Percentiles rank a stretch among this genome's conserved stretches.
phyloP scores from a whole-genome alignment of 2,888 invertebrate genomes.

The Syritta pipiens region DNA sequence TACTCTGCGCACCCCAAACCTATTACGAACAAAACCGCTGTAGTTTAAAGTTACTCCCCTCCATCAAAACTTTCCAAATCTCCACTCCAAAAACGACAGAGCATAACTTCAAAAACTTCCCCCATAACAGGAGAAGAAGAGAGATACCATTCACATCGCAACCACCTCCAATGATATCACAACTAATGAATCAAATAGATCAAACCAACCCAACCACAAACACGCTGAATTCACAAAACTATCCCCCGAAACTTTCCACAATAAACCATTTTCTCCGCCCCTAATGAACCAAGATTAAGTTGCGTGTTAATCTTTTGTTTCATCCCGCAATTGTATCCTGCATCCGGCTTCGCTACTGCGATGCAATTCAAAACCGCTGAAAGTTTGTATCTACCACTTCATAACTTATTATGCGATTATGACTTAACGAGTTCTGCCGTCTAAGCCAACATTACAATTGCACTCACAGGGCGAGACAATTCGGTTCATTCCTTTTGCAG shows the following conservation, averaged over 20 bases:
- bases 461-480: slow-evolving; percentile 30
- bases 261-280: slow-evolving; percentile 45
- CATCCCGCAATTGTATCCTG: slow-evolving; percentile 30
- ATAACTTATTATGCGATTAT: slow-evolving; percentile 56
- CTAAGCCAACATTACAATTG: slow-evolving; percentile 30
- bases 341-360: slow-evolving; percentile 8
- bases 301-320: slow-evolving; percentile 58
- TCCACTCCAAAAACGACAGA: too few relatives aligned
- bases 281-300: slow-evolving; percentile 55
- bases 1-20: too few relatives aligned
- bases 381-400: slow-evolving; percentile 48
- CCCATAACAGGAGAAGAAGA: too few relatives aligned
- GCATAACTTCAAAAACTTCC: too few relatives aligned
- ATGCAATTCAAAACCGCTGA: slow-evolving; percentile 51
- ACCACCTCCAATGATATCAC: background rate
- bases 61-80: background rate
- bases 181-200: slow-evolving; percentile 18
- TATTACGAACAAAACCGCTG: too few relatives aligned
- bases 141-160: background rate
- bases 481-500: background rate
- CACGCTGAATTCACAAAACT: slow-evolving; percentile 17
- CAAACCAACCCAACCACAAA: background rate
- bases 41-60: too few relatives aligned
- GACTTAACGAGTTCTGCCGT: slow-evolving; percentile 32
- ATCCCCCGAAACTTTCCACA: slow-evolving; percentile 20